Base-by-base conservation (phyloP, 1,140 invertebrate species). In the Pinna nobilis region DNA sequence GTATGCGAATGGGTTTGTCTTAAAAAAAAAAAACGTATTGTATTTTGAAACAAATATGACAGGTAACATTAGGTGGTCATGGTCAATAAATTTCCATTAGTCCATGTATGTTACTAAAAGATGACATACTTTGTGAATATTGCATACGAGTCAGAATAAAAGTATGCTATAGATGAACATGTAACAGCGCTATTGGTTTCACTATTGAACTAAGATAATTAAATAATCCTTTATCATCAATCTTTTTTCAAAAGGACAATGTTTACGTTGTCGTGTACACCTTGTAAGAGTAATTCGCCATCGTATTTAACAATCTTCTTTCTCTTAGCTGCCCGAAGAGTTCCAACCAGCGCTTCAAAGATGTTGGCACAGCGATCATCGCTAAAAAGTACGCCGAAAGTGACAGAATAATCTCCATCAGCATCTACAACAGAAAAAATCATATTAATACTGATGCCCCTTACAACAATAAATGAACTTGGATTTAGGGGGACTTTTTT, bases 261-360 rank as follows among this genome's bases (percentile, higher is more conserved):
- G 0, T 60, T 32, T 3, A 83, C 82, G 11, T 84, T 80, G 55
- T 87, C 84, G 77, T 87, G 86, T 18, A 84, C 83, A 11, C 84
- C 84, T 77, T 87, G 84, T 23, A 87, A 59, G 11, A 87, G 50
- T 13, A 87, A 51, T 63, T 87, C 84, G 50, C 82, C 83, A 13
- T 85, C 80, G 72, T 86, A 87, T 0, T 11, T 78, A 20, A 87
- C 44, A 28, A 86, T 71, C 71, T 86, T 86, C 70, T 78, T 83
- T 33, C 64, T 79, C 67, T 87, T 87, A 1, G 86, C 86, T 32
- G 86, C 84, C 39, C 77, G 41, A 11, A 87, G 74, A 18, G 86
- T 87, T 32, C 86, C 86, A 32, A 85, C 84, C 2, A 87, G 61
- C n/a, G 84, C 84, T 66, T 87, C 86, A 78, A 87, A 87, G n/a